These are phyloP conservation scores for Diuraphis noxia DNA, from an alignment of 1,140 invertebrate species.

Conservation along the genomic window DNA sequence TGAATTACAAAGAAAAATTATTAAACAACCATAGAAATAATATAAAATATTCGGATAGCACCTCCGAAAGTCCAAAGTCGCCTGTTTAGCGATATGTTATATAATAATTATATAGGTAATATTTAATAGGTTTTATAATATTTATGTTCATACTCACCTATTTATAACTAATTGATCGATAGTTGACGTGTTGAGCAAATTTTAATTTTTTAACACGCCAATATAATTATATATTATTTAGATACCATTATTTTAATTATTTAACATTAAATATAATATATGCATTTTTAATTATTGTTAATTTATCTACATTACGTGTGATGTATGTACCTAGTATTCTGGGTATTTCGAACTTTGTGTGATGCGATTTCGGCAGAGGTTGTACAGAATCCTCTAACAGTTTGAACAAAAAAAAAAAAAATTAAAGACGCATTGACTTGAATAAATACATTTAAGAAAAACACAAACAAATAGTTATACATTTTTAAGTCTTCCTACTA, in stretches of 20 bases:
- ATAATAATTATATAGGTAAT: no score
- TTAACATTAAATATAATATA: neutral
- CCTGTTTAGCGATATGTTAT: no score
- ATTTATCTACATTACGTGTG: neutral
- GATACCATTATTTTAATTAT: neutral
- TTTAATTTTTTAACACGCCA: neutral
- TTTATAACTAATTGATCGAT: neutral
- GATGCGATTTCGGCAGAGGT: neutral
- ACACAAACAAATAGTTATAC: no score
- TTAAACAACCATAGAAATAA: neutral
- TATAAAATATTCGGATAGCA: neutral
- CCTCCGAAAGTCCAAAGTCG: no score
- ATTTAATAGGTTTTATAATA: no score
- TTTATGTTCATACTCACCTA: neutral
- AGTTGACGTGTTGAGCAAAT: neutral
- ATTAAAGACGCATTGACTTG: no score
- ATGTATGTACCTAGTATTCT: neutral
- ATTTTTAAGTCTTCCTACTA: no score
- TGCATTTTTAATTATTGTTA: neutral
- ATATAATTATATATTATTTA: slow-evolving; percentile 3
- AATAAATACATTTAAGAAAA: no score
- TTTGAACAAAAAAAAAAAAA: neutral
- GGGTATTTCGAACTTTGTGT: neutral
- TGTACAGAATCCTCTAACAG: neutral
- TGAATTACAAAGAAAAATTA: neutral